Base-by-base conservation (phyloP, 2,113 vertebrate species). In the Cyprinodon brontotheroides region DNA sequence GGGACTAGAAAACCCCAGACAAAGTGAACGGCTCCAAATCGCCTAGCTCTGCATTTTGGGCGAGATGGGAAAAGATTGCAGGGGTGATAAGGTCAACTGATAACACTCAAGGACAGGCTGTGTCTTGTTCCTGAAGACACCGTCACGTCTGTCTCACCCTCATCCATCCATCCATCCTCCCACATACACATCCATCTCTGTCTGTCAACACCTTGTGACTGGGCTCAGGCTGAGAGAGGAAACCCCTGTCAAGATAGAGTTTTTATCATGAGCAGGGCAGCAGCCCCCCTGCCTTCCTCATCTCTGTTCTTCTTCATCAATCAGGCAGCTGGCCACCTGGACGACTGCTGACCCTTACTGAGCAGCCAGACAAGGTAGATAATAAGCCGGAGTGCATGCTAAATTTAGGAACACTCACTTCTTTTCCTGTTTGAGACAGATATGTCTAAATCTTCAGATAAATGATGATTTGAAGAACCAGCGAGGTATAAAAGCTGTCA, bases 211-310 rank as follows among this genome's bases (percentile, higher is more conserved):
- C 73, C 57, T 45, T 89, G 85, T 86, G 86, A 90, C 89, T 80
- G 75, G 84, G 70, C 85, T 76, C 71, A 74, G 86, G 84, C 81
- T 75, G 74, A 67, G 71, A 91, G 87, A 94, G 92, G 91, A 94
- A 94, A 87, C 83, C 70, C 81, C 78, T 90, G 91, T 94, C 93
- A 84, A 93, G 91, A 94, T 93, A 91, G 75, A 70, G 67, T 83
- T 77, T 87, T 93, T 94, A 93, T 94, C 93, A 82, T 53, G n/a
- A 63, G 68, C 14, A 2, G 74, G 80, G 79, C 84, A 57, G 77
- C 2, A 20, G 17, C 50, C 15, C 13, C 47, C 3, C 47, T 17
- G 6, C 50, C 15, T 20, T 20, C 20, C 50, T 67, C 83, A 82
- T 81, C 80, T 78, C 75, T 67, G 62, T 89, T 88, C 80, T 89